Evolutionary conservation across 2,113 vertebrate genomes (phyloP).

Genomic region (Lophius piscatorius): DNA sequence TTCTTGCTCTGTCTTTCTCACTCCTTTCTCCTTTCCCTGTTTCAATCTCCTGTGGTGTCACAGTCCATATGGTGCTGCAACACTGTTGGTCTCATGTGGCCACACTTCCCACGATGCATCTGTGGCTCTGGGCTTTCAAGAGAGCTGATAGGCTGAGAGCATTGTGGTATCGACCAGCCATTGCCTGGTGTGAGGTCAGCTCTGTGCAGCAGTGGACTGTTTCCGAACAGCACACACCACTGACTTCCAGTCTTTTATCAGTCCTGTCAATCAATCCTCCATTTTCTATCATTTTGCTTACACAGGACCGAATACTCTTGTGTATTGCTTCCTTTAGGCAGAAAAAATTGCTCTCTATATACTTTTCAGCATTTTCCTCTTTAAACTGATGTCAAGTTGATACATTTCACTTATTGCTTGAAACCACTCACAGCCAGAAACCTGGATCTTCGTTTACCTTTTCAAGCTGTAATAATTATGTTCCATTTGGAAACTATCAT

Average conservation of each 20-base stretch:
- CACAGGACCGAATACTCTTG: constrained; percentile 1
- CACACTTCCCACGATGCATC: constrained; percentile 84
- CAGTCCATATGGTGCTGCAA: constrained; percentile 81
- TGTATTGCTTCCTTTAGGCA: constrained; percentile 15
- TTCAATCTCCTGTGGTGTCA: constrained; percentile 72
- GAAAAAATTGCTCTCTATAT: constrained; percentile 1
- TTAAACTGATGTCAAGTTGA: constrained; percentile 26
- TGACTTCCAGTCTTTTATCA: constrained; percentile 58
- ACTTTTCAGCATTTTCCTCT: constrained; percentile 17
- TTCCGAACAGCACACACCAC: constrained; percentile 64
- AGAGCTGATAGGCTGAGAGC: constrained; percentile 73
- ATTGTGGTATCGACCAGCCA: constrained; percentile 73
- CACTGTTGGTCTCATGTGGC: constrained; percentile 81
- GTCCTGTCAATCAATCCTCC: constrained; percentile 53
- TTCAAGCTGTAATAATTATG: constrained; percentile 9
- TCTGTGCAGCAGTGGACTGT: constrained; percentile 62
- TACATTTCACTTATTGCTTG: constrained; percentile 24
- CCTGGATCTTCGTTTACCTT: constrained; percentile 9
- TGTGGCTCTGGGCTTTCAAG: constrained; percentile 68
- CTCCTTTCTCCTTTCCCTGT: constrained; percentile 51
- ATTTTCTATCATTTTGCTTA: constrained; percentile 35
- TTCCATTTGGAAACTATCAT: constrained; percentile 25
- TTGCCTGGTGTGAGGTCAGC: constrained; percentile 72
- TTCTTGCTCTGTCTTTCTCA: constrained; percentile 51
- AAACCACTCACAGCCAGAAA: constrained; percentile 8